Evolutionary conservation across 2,888 invertebrate genomes (phyloP).

Genomic region (Phymatocera aterrima): DNA sequence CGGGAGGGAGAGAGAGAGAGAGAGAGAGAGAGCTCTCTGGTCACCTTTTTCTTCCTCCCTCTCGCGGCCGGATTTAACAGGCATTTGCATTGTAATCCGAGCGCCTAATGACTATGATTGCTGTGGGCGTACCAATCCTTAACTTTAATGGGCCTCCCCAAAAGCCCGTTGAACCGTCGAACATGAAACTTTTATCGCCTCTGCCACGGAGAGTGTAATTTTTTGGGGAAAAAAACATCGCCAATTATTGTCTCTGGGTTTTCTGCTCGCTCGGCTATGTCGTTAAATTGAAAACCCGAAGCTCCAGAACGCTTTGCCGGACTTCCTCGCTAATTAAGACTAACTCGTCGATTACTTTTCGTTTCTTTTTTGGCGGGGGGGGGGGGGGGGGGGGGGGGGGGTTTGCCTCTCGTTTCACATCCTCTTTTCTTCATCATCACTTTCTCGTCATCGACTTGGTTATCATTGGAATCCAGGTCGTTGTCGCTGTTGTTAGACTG

Average conservation of each 20-base stretch:
- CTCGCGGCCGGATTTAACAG: slow-evolving; percentile 60
- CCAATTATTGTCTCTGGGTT: slow-evolving; percentile 35
- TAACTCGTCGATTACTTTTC: background rate
- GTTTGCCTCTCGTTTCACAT: too few species aligned
- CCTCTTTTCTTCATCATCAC: slow-evolving; percentile 20
- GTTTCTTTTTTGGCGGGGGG: background rate
- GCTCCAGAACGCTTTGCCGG: slow-evolving; percentile 19
- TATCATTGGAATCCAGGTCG: slow-evolving; percentile 29
- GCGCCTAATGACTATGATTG: slow-evolving; percentile 69
- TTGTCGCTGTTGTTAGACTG: slow-evolving; percentile 35
- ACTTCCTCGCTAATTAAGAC: slow-evolving; percentile 11
- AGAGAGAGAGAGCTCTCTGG: slow-evolving; percentile 36
- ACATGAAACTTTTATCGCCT: slow-evolving; percentile 65
- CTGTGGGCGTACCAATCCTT: slow-evolving; percentile 66
- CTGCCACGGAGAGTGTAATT: slow-evolving; percentile 53
- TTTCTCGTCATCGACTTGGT: slow-evolving; percentile 34
- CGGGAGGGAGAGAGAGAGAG: background rate
- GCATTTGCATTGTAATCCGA: slow-evolving; percentile 69
- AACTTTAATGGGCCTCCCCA: slow-evolving; percentile 68
- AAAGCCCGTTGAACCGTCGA: slow-evolving; percentile 58
- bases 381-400: too few species aligned
- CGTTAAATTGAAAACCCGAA: slow-evolving; percentile 31
- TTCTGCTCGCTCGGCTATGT: background rate
- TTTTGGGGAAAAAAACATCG: slow-evolving; percentile 34
- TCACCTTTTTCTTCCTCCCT: slow-evolving; percentile 46